Evolutionary conservation across 2,797 vertebrate genomes (phyloP).

Genomic region (Calcarius lapponicus): DNA sequence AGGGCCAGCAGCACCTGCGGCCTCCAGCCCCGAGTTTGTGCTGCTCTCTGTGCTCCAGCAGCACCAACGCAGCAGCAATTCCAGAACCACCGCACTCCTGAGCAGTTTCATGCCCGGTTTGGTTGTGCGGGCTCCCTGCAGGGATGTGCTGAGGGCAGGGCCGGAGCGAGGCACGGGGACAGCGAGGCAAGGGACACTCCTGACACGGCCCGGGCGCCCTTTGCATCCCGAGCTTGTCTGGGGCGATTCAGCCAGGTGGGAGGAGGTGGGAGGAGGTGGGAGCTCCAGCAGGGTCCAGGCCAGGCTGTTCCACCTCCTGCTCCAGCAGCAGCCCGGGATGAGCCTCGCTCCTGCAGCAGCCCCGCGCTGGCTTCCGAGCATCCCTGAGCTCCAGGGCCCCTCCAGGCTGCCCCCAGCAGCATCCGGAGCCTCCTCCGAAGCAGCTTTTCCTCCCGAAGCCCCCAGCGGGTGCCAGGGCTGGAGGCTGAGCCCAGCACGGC

Average conservation of each 20-base stretch:
- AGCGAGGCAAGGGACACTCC: background rate
- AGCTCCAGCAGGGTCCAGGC: background rate
- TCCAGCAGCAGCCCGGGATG: background rate
- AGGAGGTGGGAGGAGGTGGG: background rate
- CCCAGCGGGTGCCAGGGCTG: background rate
- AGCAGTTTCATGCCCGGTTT: fast-evolving
- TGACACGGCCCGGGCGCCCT: fast-evolving
- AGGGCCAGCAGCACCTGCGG: fast-evolving
- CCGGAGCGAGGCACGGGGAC: fast-evolving
- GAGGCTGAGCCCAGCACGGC: fast-evolving
- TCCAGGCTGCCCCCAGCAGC: background rate
- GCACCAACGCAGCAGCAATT: background rate
- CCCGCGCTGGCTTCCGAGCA: fast-evolving
- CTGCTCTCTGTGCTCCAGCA: background rate
- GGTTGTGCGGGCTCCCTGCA: background rate
- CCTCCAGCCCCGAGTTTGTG: fast-evolving
- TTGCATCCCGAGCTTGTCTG: fast-evolving
- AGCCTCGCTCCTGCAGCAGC: background rate
- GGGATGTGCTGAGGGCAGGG: background rate
- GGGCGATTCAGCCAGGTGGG: background rate
- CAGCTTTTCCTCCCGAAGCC: background rate
- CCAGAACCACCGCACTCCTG: fast-evolving
- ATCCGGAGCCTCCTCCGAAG: background rate
- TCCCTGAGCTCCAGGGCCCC: background rate
- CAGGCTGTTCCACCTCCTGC: background rate